These are phyloP conservation scores for Scaptomyza hsui DNA, from an alignment of 1,140 invertebrate genomes.

Conservation along the genomic window DNA sequence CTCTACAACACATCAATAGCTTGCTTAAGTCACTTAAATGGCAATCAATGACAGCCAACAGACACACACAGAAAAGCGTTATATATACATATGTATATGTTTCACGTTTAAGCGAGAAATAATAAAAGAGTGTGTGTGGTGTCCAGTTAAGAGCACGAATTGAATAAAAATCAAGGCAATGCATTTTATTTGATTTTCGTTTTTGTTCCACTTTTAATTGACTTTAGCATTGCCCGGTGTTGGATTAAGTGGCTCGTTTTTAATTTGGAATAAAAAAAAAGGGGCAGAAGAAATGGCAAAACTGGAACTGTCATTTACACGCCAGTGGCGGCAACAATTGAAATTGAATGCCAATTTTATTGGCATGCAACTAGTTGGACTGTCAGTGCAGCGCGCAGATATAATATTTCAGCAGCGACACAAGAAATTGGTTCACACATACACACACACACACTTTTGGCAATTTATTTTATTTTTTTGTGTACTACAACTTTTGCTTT, in stretches of 20 bases:
- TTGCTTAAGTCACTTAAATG: constrained; percentile 66
- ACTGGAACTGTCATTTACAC: constrained; percentile 37
- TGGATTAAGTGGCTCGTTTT: constrained; percentile 69
- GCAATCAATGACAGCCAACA: constrained; percentile 59
- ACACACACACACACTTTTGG: constrained; percentile 2
- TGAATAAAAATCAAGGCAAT: constrained; percentile 44
- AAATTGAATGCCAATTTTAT: constrained; percentile 75
- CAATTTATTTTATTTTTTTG: constrained; percentile 29
- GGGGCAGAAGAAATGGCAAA: constrained; percentile 31
- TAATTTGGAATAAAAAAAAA: constrained; percentile 67
- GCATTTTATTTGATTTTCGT: constrained; percentile 11
- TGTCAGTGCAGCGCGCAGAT: constrained; percentile 57
- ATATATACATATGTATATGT: constrained; percentile 3
- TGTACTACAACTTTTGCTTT: constrained; percentile 22
- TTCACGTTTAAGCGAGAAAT: constrained; percentile 41
- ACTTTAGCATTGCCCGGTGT: constrained; percentile 51
- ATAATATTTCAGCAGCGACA: constrained; percentile 71
- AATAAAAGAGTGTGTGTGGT: constrained; percentile 23
- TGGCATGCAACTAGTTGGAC: constrained; percentile 73
- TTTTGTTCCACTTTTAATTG: constrained; percentile 59
- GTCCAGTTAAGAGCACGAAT: constrained; percentile 25
- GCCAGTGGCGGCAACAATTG: constrained; percentile 51
- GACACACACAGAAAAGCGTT: neutral
- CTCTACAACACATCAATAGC: constrained; percentile 67
- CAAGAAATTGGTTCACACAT: constrained; percentile 15